phyloP scores from a whole-genome alignment of 2,888 invertebrate genomes.

The Drosophila atripex region DNA sequence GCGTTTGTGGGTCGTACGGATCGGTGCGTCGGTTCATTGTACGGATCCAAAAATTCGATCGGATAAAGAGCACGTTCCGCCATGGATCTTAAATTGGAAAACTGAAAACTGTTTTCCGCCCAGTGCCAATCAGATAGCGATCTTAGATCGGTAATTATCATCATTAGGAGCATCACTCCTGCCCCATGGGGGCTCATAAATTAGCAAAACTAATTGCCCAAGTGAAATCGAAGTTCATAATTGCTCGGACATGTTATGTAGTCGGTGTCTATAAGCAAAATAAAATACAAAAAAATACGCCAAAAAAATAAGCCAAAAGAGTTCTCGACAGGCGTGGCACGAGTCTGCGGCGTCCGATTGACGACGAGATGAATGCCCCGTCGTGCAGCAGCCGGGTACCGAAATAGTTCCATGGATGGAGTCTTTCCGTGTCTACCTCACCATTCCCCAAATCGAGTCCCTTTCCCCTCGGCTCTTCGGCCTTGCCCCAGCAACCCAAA shows the following conservation, averaged over 20 bases:
- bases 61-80: conserved; percentile 15
- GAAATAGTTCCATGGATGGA: conserved; percentile 52
- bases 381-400: conserved; percentile 20
- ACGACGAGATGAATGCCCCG: conserved; percentile 48
- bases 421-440: conserved; percentile 15
- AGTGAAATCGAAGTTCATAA: conserved; percentile 51
- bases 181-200: conserved; percentile 11
- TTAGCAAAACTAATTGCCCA: conserved; percentile 24
- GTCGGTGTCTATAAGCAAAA: conserved; percentile 29
- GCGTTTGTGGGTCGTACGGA: conserved; percentile 38
- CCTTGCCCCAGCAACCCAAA: conserved; percentile 54
- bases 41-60: conserved; percentile 10
- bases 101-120: conserved; percentile 25
- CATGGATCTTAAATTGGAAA: conserved; percentile 39
- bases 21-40: conserved; percentile 32
- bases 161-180: conserved; percentile 10
- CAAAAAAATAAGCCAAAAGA: conserved; percentile 1
- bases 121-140: conserved; percentile 33
- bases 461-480: conserved; percentile 37
- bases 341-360: conserved; percentile 26
- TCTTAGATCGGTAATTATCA: conserved; percentile 31
- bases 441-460: neutral
- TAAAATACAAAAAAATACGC: neutral
- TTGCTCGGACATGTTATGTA: conserved; percentile 56
- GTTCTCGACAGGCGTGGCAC: conserved; percentile 48